Percentiles rank a stretch among this genome's conserved stretches.
These are phyloP conservation scores for Leptinotarsa peninsularis DNA, from an alignment of 2,888 invertebrate species.

Conservation along the genomic window DNA sequence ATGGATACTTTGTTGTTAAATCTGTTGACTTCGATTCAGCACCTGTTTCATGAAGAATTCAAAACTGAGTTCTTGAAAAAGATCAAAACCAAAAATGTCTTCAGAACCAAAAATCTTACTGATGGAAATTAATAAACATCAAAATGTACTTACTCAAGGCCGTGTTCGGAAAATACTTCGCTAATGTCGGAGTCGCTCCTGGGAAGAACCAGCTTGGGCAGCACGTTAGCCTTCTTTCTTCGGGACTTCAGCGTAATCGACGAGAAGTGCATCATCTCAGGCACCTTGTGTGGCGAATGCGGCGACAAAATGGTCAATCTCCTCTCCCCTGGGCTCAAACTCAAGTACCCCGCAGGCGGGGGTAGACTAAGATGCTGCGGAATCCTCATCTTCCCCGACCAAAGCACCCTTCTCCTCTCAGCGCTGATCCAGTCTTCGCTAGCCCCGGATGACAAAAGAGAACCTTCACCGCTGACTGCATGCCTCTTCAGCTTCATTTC, in stretches of 20 bases:
- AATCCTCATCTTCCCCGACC: conserved; percentile 75
- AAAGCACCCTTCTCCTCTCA: conserved; percentile 75
- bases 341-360: conserved; percentile 72
- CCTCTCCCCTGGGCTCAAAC: conserved; percentile 69
- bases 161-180: conserved; percentile 75
- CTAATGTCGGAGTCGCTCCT: conserved; percentile 81
- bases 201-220: conserved; percentile 81
- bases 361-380: conserved; percentile 79
- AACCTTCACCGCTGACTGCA: conserved; percentile 73
- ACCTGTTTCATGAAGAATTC: too few relatives aligned
- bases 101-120: background rate
- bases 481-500: conserved; percentile 71
- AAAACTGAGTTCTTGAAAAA: too few relatives aligned
- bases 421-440: conserved; percentile 68
- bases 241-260: conserved; percentile 69
- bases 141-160: conserved; percentile 70
- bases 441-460: conserved; percentile 64
- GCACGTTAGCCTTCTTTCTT: conserved; percentile 78
- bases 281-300: conserved; percentile 79
- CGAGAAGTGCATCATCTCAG: conserved; percentile 75
- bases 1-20: too few relatives aligned
- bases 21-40: too few relatives aligned
- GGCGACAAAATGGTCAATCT: conserved; percentile 84
- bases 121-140: conserved; percentile 39
- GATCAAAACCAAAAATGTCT: too few relatives aligned